Percentiles rank a stretch among this genome's conserved stretches.
These are phyloP conservation scores for Mallotus villosus DNA, from an alignment of 2,797 vertebrate species.

Conservation along the genomic window DNA sequence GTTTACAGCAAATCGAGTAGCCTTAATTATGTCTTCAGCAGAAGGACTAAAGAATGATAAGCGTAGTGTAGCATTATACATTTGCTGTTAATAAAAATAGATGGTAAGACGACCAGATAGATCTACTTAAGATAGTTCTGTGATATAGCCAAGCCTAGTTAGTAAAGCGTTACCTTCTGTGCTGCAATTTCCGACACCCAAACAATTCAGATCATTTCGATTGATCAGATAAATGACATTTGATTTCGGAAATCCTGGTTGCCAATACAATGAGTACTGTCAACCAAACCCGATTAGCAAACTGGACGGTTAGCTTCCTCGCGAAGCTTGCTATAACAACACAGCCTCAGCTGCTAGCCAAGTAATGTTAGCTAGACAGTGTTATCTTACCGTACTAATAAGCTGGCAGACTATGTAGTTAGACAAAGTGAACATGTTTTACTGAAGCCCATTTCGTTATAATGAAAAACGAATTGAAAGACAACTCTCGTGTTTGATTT, in stretches of 20 bases:
- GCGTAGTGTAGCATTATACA: not conserved
- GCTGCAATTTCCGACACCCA: not conserved
- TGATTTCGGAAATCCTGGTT: not conserved
- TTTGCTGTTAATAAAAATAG: not conserved
- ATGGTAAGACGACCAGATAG: not conserved
- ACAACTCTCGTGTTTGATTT: too few species aligned
- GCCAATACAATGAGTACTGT: not conserved
- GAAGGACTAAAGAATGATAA: not conserved
- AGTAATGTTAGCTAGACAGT: not conserved
- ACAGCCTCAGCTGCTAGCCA: not conserved
- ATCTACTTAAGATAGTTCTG: not conserved
- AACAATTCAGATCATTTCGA: not conserved
- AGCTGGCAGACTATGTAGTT: conserved; percentile 13
- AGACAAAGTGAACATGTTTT: conserved; percentile 15
- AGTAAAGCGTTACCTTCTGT: not conserved
- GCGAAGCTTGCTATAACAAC: too few species aligned
- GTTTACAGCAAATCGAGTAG: not conserved
- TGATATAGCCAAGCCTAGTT: not conserved
- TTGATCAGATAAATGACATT: not conserved
- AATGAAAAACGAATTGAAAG: not conserved
- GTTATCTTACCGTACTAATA: conserved; percentile 29
- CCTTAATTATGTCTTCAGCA: too few species aligned
- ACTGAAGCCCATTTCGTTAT: conserved; percentile 14
- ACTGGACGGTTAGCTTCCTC: not conserved
- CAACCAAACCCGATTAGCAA: not conserved